A percentile compares a stretch with the other conserved stretches of the same genome.
Conservation (phyloP, 2,113 vertebrate species). For the Indicator maculatus region DNA sequence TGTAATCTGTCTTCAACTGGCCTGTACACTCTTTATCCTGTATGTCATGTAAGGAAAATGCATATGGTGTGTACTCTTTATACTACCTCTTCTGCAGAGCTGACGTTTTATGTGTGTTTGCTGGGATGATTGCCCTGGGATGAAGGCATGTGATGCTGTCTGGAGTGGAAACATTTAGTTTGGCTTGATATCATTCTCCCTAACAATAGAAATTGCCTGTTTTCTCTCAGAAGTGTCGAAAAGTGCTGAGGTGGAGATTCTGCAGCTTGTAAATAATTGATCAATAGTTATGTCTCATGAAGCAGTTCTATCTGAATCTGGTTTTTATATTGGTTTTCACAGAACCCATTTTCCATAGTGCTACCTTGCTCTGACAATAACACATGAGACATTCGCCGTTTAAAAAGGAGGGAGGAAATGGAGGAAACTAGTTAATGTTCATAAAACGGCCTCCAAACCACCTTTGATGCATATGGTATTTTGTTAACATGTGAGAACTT, state of each 20-base stretch:
- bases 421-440: background rate
- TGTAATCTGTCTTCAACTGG: background rate
- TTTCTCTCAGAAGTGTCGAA: background rate
- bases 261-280: background rate
- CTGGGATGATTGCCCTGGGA: rapidly evolving
- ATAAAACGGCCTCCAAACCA: background rate
- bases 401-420: background rate
- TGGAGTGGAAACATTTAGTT: background rate
- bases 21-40: background rate
- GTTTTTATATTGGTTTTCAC: background rate
- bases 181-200: background rate
- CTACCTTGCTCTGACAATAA: background rate
- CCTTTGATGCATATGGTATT: background rate
- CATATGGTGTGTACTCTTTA: background rate
- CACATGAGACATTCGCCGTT: background rate
- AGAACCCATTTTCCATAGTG: background rate
- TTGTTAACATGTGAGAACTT: background rate
- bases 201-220: background rate
- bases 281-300: background rate
- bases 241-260: background rate
- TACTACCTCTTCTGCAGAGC: background rate
- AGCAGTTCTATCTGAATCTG: background rate
- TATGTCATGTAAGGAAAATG: background rate
- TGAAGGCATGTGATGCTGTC: background rate
- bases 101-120: background rate